Base-by-base conservation (phyloP, 2,888 invertebrate species). In the Argynnis bischoffii region DNA sequence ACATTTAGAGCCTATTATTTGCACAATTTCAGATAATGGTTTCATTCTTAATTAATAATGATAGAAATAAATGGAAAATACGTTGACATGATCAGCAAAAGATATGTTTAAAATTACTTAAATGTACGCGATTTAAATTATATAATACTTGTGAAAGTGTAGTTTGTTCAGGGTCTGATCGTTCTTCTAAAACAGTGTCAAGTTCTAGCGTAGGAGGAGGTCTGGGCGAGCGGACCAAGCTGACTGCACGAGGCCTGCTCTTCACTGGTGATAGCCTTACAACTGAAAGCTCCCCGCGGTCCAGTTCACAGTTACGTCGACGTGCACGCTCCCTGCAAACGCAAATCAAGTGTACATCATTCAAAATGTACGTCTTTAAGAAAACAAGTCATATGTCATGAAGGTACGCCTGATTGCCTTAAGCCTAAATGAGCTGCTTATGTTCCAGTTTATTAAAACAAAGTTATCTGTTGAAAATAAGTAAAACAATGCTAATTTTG, bases 111-210 rank as follows among this genome's bases (percentile, higher is more conserved):
- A 35, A 35, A 35, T 35, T 54, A 18, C 11, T 16, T 11, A 54
- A 21, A 54, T 18, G 16, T 21, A 13, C 3, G 18, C 6, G 15
- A 54, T 16, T 16, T 16, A 18, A 56, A 57, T n/a, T 13, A 14
- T 51, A 46, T 16, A 14, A 57, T 57, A 70, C 70, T 47, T 93
- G 94, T 68, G 92, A 90, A 4, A 89, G 69, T 13, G 91, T 91
- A 3, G 94, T 95, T 81, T 95, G 95, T 82, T 96, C 96, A 6
- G 95, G 94, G 82, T 97, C 97, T 15, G 96, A 97, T 70, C 96
- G 94, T 80, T 97, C 97, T 81, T 97, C 97, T 31, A 97, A 93
- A 31, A 97, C 97, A 0, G 97, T 97, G 84, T 97, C 97, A 75
- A 97, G 93, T 82, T 97, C 97, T 61, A 96, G 88, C 0, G 96